These are phyloP conservation scores for Pantherophis vulpinus DNA, from an alignment of 2,797 vertebrate species.

Conservation along the genomic window DNA sequence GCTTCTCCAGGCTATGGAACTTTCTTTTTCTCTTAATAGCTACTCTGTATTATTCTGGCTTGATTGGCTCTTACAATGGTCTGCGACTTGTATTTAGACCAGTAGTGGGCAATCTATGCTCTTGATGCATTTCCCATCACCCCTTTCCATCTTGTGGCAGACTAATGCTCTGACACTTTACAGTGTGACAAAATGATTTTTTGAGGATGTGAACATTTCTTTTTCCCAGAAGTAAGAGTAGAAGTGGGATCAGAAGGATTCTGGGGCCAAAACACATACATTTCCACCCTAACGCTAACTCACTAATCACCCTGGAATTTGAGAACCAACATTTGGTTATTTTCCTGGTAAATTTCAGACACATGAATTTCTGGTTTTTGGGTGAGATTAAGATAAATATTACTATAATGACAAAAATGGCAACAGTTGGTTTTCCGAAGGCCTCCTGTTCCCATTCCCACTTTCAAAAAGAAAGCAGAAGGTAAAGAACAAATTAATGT, in stretches of 20 bases:
- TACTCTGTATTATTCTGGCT: neutral
- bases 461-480: neutral
- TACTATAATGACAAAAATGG: neutral
- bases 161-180: neutral
- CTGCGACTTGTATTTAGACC: neutral
- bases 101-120: neutral
- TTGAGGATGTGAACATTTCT: neutral
- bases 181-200: neutral
- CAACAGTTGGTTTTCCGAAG: neutral
- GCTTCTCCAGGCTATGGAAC: neutral
- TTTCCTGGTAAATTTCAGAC: neutral
- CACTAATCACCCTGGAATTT: neutral
- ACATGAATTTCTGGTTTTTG: neutral
- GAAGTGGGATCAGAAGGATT: neutral
- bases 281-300: neutral
- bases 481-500: neutral
- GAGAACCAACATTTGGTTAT: neutral
- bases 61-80: neutral
- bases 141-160: neutral
- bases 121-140: neutral
- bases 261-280: neutral
- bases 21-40: neutral
- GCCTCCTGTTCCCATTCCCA: neutral
- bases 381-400: neutral
- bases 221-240: neutral